phyloP scores from a whole-genome alignment of 2,888 invertebrate species.

The Acrocyrtus sp. region DNA sequence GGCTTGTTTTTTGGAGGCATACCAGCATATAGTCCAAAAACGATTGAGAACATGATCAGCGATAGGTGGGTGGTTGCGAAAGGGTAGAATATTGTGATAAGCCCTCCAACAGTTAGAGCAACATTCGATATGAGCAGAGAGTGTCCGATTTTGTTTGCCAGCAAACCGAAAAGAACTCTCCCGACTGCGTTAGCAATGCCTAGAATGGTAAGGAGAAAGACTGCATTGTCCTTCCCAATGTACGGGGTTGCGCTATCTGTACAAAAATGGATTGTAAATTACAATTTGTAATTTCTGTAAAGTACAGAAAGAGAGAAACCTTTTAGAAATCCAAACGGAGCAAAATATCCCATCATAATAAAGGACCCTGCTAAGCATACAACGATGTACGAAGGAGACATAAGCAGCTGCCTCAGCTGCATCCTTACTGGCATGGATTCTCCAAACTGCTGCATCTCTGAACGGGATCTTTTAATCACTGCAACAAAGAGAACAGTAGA shows the following conservation, averaged over 20 bases:
- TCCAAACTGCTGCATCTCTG: neutral
- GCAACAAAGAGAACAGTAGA: neutral
- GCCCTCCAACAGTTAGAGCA: conserved; percentile 87
- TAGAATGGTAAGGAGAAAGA: conserved; percentile 83
- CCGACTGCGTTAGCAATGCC: conserved; percentile 93
- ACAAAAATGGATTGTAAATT: conserved; percentile 3
- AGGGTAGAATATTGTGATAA: conserved; percentile 85
- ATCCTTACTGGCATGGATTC: conserved; percentile 7
- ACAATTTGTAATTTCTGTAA: neutral
- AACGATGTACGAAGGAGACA: conserved; percentile 87
- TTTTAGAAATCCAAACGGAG: conserved; percentile 85
- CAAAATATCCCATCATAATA: conserved; percentile 95
- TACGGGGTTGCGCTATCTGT: conserved; percentile 69
- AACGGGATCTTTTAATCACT: neutral
- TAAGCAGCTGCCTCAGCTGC: conserved; percentile 70
- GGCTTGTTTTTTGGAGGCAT: too few species aligned
- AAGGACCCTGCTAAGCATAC: conserved; percentile 90
- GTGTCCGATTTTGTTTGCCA: conserved; percentile 42
- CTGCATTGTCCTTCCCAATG: conserved; percentile 66
- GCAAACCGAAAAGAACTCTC: conserved; percentile 81
- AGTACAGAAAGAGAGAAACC: conserved; percentile 62
- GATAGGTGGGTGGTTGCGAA: conserved; percentile 72
- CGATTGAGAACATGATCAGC: conserved; percentile 80
- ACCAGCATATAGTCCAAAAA: conserved; percentile 93
- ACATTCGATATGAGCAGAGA: conserved; percentile 87